phyloP scores from a whole-genome alignment of 2,797 vertebrate species.

The Eulemur coronatus region DNA sequence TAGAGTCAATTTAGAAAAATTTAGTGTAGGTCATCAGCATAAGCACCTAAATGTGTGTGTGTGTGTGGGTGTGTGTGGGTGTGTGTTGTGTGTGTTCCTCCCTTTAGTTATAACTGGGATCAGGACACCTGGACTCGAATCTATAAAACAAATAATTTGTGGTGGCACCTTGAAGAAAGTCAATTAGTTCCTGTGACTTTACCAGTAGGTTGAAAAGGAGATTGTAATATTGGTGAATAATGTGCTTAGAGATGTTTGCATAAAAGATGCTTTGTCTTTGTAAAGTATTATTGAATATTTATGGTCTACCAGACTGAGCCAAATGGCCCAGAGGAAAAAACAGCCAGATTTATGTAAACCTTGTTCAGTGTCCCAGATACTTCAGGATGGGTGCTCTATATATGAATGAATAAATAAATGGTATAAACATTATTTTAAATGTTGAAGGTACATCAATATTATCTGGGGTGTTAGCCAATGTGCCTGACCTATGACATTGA shows the following conservation, averaged over 20 bases:
- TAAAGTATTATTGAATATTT: constrained; percentile 80
- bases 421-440: constrained; percentile 69
- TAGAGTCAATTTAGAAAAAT: constrained; percentile 77
- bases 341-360: constrained; percentile 80
- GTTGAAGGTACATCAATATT: constrained; percentile 68
- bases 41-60: constrained; percentile 61
- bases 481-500: constrained; percentile 63
- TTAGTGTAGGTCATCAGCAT: constrained; percentile 73
- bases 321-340: constrained; percentile 76
- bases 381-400: constrained; percentile 67
- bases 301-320: constrained; percentile 74
- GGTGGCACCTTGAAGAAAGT: constrained; percentile 75
- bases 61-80: constrained; percentile 57
- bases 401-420: constrained; percentile 73
- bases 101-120: constrained; percentile 46
- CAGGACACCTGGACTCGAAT: constrained; percentile 50
- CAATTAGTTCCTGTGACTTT: constrained; percentile 77
- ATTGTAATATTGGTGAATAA: constrained; percentile 77
- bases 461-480: constrained; percentile 58
- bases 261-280: constrained; percentile 81
- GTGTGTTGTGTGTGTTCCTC: constrained; percentile 45
- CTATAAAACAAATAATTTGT: constrained; percentile 68
- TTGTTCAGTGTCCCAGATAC: constrained; percentile 76
- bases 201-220: constrained; percentile 76
- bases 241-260: constrained; percentile 77